Evolutionary conservation across 2,113 vertebrate species (phyloP).

Genomic region (Glaucomys volans): DNA sequence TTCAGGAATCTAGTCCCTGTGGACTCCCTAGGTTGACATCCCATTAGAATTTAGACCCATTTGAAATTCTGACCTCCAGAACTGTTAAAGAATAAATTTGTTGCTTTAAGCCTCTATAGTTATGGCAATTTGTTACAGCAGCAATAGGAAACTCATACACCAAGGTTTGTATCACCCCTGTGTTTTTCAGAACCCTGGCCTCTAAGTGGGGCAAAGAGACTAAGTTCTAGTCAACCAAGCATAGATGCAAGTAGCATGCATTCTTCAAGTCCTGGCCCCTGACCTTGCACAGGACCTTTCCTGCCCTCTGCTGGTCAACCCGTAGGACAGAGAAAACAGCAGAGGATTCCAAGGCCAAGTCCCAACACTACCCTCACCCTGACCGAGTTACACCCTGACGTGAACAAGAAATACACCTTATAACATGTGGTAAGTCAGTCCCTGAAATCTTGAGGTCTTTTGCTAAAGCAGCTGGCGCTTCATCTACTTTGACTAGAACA

Average conservation of each 20-base stretch:
- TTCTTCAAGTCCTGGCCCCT: background rate
- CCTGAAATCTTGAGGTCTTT: background rate
- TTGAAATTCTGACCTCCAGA: background rate
- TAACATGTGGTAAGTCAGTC: background rate
- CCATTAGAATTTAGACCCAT: background rate
- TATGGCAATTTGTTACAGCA: too few relatives aligned
- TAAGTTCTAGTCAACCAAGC: background rate
- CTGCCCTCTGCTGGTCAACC: background rate
- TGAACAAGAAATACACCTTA: background rate
- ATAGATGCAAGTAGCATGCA: background rate
- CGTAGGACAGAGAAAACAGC: background rate
- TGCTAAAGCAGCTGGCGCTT: background rate
- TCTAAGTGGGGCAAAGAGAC: background rate
- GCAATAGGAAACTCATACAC: background rate
- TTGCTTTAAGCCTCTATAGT: background rate
- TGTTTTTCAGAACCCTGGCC: background rate
- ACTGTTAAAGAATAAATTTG: background rate
- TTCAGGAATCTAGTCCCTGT: background rate
- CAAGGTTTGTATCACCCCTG: background rate
- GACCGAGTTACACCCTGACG: background rate
- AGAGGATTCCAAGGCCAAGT: background rate
- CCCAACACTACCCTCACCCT: background rate
- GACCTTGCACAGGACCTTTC: background rate
- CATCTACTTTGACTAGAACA: background rate
- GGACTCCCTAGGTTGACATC: background rate